phyloP scores from a whole-genome alignment of 2,113 vertebrate genomes.

The Phoenicopterus ruber region DNA sequence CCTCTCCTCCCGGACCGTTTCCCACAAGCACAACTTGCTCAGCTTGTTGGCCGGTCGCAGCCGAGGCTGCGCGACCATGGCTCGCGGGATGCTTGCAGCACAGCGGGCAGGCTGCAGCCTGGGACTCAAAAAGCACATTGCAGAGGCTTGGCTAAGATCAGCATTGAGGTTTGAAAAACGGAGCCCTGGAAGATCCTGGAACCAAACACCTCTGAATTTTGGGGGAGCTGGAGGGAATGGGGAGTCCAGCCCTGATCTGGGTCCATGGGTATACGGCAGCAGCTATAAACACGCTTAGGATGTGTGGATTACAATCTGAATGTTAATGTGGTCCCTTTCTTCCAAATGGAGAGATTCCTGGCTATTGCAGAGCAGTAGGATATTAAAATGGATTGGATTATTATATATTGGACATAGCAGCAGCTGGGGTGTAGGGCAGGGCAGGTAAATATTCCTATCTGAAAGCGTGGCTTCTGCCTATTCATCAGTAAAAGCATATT shows the following conservation, averaged over 20 bases:
- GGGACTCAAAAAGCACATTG: not conserved
- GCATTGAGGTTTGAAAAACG: not conserved
- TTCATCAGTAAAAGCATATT: not conserved
- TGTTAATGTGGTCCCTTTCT: not conserved
- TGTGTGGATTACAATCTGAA: not conserved
- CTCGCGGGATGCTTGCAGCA: not conserved
- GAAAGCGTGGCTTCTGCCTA: not conserved
- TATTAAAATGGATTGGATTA: constrained; percentile 27
- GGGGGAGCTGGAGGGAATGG: not conserved
- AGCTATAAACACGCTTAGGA: not conserved
- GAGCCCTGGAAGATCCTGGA: not conserved
- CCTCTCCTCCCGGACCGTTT: not conserved
- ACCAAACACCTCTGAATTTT: not conserved
- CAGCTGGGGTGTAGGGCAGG: not conserved
- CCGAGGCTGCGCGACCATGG: not conserved
- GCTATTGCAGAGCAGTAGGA: not conserved
- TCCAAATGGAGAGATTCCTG: not conserved
- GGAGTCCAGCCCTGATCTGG: not conserved
- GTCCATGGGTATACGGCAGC: not conserved
- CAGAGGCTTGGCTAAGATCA: not conserved
- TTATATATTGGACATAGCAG: constrained; percentile 7
- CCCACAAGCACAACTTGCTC: not conserved
- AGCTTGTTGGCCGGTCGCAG: not conserved
- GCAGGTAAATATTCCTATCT: constrained; percentile 40
- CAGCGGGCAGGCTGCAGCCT: not conserved